Conservation (phyloP, 2,797 vertebrate species). For the Sandelia bainsii region DNA sequence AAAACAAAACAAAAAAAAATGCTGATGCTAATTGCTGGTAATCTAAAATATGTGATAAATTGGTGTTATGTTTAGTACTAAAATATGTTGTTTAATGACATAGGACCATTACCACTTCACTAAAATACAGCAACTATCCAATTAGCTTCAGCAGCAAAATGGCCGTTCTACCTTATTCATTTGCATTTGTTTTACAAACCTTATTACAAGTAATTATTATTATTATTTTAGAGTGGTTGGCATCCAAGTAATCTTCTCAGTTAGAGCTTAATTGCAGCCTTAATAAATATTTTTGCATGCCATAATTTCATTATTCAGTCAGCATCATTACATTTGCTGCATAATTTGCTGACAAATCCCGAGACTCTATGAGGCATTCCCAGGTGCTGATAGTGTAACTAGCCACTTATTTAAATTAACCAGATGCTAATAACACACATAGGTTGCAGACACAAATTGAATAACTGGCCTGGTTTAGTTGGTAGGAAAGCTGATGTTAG, state of each 20-base stretch:
- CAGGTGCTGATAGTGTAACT: not conserved
- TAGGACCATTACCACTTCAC: slow-evolving; percentile 7
- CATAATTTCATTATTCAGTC: slow-evolving; percentile 48
- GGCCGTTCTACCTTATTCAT: not conserved
- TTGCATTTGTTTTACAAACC: slow-evolving; percentile 19
- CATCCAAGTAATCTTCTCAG: slow-evolving; percentile 27
- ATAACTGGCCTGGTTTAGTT: not conserved
- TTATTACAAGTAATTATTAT: slow-evolving; percentile 20
- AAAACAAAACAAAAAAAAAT: not conserved
- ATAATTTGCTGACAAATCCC: slow-evolving; percentile 24
- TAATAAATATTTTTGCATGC: slow-evolving; percentile 29
- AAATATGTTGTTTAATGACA: not conserved
- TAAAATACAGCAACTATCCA: slow-evolving; percentile 19
- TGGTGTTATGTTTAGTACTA: not conserved
- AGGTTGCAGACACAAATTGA: not conserved
- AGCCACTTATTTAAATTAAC: slow-evolving; percentile 15
- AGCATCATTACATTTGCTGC: slow-evolving; percentile 40
- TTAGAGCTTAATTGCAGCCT: slow-evolving; percentile 24
- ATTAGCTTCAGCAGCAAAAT: not conserved
- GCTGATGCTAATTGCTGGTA: not conserved
- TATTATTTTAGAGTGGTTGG: slow-evolving; percentile 42
- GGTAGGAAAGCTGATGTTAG: not conserved
- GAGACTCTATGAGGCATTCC: not conserved
- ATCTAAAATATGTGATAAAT: slow-evolving; percentile 5
- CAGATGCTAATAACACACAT: slow-evolving; percentile 8